Base-by-base conservation (phyloP, 30 jellyfish, hydroid and myxozoan genomes). In the Aurelia aurita region DNA sequence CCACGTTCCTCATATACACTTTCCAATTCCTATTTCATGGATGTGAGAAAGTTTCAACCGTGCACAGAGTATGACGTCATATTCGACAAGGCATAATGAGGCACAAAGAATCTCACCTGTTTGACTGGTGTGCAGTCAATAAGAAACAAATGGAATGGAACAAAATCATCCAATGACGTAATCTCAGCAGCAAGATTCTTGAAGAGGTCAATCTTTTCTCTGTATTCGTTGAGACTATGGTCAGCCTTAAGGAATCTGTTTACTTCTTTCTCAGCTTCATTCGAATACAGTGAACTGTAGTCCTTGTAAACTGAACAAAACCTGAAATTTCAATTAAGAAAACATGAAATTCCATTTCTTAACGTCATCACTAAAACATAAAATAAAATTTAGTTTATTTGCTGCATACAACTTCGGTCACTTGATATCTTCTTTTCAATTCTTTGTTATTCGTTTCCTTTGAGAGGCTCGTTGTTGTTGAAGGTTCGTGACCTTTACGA, bases 91-190 rank as follows among this genome's bases (percentile, higher is more conserved):
- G 13, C 12, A 39, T 39, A 39, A 39, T 3, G 51, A 39, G 51
- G 51, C 0, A 39, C 51, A 27, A 65, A 12, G 5, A 15, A 58
- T 31, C 80, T 1, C 21, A 85, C 95, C 88, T 73, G 62, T 54
- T 85, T 85, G 47, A 85, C 68, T 14, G 86, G 89, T 9, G 95
- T 75, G 32, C 95, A 85, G 32, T 85, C 88, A 43, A 85, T 63
- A 28, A 85, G 84, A 66, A 85, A 85, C 28, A 85, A 46, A 73
- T 85, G 88, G 21, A 73, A 85, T 9, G 95, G 95, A 19, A 85
- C 95, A 49, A 72, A 74, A 68, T 85, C 58, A 34, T 85, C 95
- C 95, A 85, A 11, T 31, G 89, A 75, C 3, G 89, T 85, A 35
- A 85, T 85, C 55, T 85, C 95, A 3, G 89, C 75, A 15, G 95